Conservation (phyloP, 1,140 invertebrate species). For the Acyrthosiphon pisum region DNA sequence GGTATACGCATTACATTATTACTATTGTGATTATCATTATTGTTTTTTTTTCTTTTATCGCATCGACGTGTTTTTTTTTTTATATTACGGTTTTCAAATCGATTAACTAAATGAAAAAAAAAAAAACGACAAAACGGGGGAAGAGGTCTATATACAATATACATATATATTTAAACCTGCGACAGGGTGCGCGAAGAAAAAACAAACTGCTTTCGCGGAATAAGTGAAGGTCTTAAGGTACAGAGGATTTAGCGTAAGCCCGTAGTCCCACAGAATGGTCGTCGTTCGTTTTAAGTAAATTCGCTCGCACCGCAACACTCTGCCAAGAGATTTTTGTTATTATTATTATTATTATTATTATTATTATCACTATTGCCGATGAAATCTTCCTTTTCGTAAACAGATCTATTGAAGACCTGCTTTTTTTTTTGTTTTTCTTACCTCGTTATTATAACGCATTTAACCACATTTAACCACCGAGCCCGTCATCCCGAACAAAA, state of each 20-base stretch:
- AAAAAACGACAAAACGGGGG: not conserved
- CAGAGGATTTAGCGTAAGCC: constrained; percentile 53
- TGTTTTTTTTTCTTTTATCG: not conserved
- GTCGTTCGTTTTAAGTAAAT: constrained; percentile 57
- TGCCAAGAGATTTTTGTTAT: constrained; percentile 53
- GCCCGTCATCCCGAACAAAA: not conserved
- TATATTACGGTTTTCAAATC: constrained; percentile 43
- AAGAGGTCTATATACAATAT: not conserved
- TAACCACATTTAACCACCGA: not conserved
- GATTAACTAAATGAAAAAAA: constrained; percentile 57
- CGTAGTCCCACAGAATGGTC: constrained; percentile 53
- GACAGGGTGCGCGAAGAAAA: not conserved
- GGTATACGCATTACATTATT: not conserved
- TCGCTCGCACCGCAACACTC: constrained; percentile 48
- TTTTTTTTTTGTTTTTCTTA: not conserved
- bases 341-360: constrained; percentile 5
- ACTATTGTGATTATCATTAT: constrained; percentile 14
- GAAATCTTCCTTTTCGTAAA: not conserved
- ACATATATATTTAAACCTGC: not conserved
- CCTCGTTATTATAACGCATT: constrained; percentile 21
- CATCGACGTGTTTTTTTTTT: constrained; percentile 38
- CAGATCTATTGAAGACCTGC: not conserved
- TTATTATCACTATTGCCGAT: not conserved
- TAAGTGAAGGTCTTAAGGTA: constrained; percentile 52
- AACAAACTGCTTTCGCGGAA: constrained; percentile 44